Evolutionary conservation across 2,113 vertebrate species (phyloP).

Genomic region (Pollimyrus isidori): DNA sequence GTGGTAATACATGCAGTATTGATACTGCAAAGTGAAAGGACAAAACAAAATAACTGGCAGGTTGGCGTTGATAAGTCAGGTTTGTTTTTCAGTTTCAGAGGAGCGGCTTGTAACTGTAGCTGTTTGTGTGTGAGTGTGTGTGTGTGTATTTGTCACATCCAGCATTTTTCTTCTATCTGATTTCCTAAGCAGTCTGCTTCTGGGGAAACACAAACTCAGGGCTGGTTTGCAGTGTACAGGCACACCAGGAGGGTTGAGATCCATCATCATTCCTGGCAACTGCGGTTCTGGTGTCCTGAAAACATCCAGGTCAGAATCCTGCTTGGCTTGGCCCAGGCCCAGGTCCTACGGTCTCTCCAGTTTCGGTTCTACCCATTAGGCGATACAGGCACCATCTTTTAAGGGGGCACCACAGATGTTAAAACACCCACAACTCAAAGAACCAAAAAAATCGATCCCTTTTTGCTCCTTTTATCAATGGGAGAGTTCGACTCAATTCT

Average conservation of each 20-base stretch:
- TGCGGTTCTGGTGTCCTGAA: background rate
- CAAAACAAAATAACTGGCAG: background rate
- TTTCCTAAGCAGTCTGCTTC: background rate
- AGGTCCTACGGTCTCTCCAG: background rate
- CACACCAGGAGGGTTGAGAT: background rate
- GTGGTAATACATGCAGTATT: background rate
- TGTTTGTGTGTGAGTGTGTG: background rate
- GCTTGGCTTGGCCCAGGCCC: background rate
- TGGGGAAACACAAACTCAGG: background rate
- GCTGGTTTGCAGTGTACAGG: background rate
- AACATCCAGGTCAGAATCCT: background rate
- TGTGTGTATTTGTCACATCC: background rate
- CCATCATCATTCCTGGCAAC: background rate
- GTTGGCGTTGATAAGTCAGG: background rate
- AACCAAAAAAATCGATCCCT: background rate
- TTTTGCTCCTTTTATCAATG: background rate
- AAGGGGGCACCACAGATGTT: background rate
- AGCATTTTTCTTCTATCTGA: background rate
- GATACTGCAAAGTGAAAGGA: background rate
- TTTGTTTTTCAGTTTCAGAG: background rate
- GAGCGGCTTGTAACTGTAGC: background rate
- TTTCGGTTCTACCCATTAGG: background rate
- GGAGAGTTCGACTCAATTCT: background rate
- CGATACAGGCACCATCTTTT: background rate
- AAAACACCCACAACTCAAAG: background rate